Base-by-base conservation (phyloP, 2,888 invertebrate genomes). In the Icerya purchasi region DNA sequence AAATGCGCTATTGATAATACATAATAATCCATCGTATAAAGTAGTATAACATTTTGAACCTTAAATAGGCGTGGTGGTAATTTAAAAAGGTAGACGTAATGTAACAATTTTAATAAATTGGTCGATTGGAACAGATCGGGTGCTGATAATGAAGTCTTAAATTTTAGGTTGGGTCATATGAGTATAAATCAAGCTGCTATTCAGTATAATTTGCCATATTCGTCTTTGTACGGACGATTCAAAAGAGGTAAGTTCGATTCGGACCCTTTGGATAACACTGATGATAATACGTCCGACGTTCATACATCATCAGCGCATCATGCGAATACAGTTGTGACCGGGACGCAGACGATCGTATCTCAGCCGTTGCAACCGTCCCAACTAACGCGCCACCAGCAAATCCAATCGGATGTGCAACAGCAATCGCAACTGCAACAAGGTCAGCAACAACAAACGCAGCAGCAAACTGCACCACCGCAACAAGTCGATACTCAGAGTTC, bases 101-200 rank as follows among this genome's bases (percentile, higher is more conserved):
- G n/a, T n/a, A n/a, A n/a, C n/a, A n/a, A n/a, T n/a, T n/a, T n/a
- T n/a, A n/a, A n/a, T n/a, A n/a, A n/a, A n/a, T n/a, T n/a, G n/a
- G n/a, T n/a, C n/a, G n/a, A n/a, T n/a, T n/a, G n/a, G n/a, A n/a
- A n/a, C n/a, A n/a, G n/a, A n/a, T n/a, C n/a, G n/a, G n/a, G n/a
- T n/a, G n/a, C n/a, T n/a, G n/a, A n/a, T n/a, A n/a, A n/a, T n/a
- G n/a, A n/a, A n/a, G n/a, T n/a, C n/a, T n/a, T n/a, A n/a, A n/a
- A n/a, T n/a, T n/a, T n/a, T 69, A 87, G 89, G 68, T 77, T 87
- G 65, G 90, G 90, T 24, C 88, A 89, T 70, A 89, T 90, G 89
- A 88, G 88, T 63, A 90, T 90, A 68, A 90, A 90, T 73, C 90
- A 90, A 73, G 90, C 90, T 57, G 89, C 89, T 58, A 90, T 90